These are phyloP conservation scores for Neoitamus cyanurus DNA, from an alignment of 2,888 invertebrate genomes.

Conservation along the genomic window DNA sequence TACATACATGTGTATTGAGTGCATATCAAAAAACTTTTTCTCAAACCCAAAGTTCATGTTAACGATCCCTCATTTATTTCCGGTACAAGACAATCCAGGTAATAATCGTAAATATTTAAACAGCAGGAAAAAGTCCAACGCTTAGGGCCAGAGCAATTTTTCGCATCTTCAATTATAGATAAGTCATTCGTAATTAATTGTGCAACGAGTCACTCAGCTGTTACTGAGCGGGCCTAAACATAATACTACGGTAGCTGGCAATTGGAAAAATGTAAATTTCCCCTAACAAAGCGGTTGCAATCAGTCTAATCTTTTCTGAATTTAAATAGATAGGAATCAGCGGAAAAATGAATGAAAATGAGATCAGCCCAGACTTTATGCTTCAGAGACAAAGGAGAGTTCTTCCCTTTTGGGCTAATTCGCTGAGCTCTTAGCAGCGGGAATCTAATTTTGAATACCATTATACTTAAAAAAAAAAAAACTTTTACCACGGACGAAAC, in stretches of 20 bases:
- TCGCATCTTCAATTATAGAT: not conserved
- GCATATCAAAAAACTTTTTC: not conserved
- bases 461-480: not conserved
- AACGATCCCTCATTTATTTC: not conserved
- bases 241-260: not conserved
- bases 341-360: constrained; percentile 35
- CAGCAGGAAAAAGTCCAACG: not conserved
- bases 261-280: constrained; percentile 31
- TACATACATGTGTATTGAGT: too few species aligned
- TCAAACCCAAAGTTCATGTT: not conserved
- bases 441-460: not conserved
- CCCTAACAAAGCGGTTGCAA: constrained; percentile 14
- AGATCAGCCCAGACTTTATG: constrained; percentile 3
- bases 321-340: constrained; percentile 32
- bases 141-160: not conserved
- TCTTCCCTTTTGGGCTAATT: not conserved
- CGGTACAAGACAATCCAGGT: not conserved
- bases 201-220: not conserved
- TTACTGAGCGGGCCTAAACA: not conserved
- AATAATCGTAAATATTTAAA: not conserved
- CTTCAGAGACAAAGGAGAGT: not conserved
- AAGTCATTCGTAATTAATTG: constrained; percentile 5
- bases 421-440: not conserved
- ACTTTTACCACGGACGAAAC: not conserved
- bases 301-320: constrained; percentile 22